Percentiles rank a stretch among this genome's conserved stretches.
phyloP scores from a whole-genome alignment of 2,113 vertebrate species.

The Gymnocephalus cernua region DNA sequence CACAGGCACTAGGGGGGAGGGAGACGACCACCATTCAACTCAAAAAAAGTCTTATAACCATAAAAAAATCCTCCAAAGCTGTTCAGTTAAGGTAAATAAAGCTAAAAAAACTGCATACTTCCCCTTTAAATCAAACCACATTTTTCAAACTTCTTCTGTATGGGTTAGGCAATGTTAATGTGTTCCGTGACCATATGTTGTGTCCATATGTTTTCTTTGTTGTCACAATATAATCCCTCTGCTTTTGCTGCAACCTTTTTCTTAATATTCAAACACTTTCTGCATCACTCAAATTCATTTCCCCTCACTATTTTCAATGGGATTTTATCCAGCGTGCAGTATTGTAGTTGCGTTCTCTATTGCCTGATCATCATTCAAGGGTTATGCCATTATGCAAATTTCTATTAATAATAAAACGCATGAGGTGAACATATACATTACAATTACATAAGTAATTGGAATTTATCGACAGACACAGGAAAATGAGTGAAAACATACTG shows the following conservation, averaged over 20 bases:
- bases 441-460: conserved; percentile 4
- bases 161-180: neutral
- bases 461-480: neutral
- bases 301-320: no score
- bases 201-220: neutral
- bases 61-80: no score
- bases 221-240: neutral
- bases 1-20: no score
- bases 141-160: neutral
- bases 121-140: neutral
- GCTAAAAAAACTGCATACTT: no score
- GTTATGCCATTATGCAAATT: neutral
- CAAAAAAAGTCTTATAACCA: no score
- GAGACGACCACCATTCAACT: no score
- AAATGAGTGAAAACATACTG: neutral
- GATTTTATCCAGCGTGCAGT: neutral
- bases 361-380: neutral
- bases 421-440: conserved; percentile 12
- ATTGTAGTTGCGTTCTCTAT: neutral
- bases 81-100: no score
- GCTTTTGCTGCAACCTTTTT: neutral
- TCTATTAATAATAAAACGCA: neutral
- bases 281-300: neutral
- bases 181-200: neutral
- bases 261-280: neutral